Evolutionary conservation across 2,888 invertebrate genomes (phyloP).

Genomic region (Lamproptera curius): DNA sequence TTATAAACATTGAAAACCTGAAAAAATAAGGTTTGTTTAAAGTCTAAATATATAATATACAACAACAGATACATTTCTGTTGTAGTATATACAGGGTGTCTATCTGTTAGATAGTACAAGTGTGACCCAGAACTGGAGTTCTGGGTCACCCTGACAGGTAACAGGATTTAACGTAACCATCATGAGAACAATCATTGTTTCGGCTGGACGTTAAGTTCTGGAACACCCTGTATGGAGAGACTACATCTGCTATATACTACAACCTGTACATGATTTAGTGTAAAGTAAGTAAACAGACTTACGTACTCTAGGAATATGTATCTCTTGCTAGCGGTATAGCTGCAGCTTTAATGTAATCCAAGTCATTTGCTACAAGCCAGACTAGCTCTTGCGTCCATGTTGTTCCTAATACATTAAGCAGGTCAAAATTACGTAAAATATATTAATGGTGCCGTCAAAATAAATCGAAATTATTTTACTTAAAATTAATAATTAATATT

Average conservation of each 20-base stretch:
- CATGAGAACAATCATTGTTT: background rate
- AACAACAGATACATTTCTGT: background rate
- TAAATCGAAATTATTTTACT: background rate
- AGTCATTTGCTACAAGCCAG: conserved; percentile 20
- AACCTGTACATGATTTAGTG: background rate
- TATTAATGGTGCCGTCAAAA: no score
- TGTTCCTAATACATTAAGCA: conserved; percentile 22
- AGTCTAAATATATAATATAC: background rate
- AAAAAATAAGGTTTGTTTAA: background rate
- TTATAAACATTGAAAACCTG: conserved; percentile 11
- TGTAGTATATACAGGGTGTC: background rate
- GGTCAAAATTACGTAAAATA: no score
- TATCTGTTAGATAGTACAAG: background rate
- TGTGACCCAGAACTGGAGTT: background rate
- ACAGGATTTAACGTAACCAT: background rate
- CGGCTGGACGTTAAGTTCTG: no score
- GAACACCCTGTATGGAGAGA: no score
- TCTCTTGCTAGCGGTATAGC: conserved; percentile 8
- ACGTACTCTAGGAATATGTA: conserved; percentile 21
- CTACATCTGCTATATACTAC: background rate
- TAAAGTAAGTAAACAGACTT: conserved; percentile 63
- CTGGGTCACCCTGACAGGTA: background rate
- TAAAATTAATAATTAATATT: background rate
- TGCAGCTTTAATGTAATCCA: conserved; percentile 19
- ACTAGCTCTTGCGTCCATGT: conserved; percentile 24